Conservation (phyloP, 2,888 invertebrate genomes). For the Parasteatoda lunata region DNA sequence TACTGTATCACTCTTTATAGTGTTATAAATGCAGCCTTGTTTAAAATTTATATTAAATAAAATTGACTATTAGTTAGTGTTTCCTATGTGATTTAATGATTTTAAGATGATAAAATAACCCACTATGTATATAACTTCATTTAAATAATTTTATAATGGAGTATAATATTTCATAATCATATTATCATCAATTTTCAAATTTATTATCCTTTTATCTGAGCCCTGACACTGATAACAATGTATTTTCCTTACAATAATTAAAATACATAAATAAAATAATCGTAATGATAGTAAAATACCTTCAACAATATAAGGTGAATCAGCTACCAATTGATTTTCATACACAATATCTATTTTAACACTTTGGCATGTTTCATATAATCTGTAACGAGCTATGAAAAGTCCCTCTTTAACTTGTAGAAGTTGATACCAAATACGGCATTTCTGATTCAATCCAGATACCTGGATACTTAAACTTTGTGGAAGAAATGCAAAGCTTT, state of each 20-base stretch:
- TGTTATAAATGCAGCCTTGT: too few relatives aligned
- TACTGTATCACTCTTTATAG: too few relatives aligned
- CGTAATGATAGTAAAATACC: constrained; percentile 76
- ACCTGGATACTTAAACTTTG: constrained; percentile 77
- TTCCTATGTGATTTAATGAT: too few relatives aligned
- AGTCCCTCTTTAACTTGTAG: constrained; percentile 89
- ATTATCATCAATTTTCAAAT: too few relatives aligned
- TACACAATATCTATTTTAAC: constrained; percentile 82
- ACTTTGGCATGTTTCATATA: constrained; percentile 84
- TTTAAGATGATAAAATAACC: too few relatives aligned
- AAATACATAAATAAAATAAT: neutral
- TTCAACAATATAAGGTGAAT: constrained; percentile 80
- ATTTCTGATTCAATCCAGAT: constrained; percentile 77
- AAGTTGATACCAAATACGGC: constrained; percentile 84
- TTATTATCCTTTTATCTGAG: constrained; percentile 78
- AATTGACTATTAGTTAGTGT: too few relatives aligned
- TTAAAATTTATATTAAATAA: too few relatives aligned
- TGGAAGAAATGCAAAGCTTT: constrained; percentile 79
- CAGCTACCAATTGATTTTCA: constrained; percentile 79
- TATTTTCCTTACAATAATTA: constrained; percentile 73
- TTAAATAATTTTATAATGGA: too few relatives aligned
- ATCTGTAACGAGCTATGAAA: constrained; percentile 87
- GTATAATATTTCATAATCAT: too few relatives aligned
- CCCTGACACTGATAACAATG: constrained; percentile 90
- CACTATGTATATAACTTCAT: too few relatives aligned